Conservation (phyloP, 2,888 invertebrate genomes). For the Polydesmus complanatus region DNA sequence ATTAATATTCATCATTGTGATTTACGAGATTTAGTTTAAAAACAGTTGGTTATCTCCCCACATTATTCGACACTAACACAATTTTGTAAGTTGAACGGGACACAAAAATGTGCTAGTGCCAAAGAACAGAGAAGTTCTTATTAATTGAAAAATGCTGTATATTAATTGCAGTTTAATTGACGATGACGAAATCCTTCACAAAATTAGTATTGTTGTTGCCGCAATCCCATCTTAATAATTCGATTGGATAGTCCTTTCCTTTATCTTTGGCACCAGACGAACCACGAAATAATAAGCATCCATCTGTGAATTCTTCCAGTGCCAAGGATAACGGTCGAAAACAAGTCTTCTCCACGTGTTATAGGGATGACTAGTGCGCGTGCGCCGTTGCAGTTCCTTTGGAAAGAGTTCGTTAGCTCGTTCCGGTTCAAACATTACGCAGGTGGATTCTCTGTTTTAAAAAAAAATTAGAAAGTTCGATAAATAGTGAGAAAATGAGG, state of each 20-base stretch:
- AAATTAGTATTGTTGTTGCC: background rate
- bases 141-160: background rate
- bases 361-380: no score
- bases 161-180: background rate
- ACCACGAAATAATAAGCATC: slow-evolving; percentile 43
- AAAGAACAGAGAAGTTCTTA: slow-evolving; percentile 16
- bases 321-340: slow-evolving; percentile 39
- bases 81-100: slow-evolving; percentile 17
- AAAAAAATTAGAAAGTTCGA: background rate
- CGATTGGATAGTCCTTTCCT: slow-evolving; percentile 24
- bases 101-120: slow-evolving; percentile 21
- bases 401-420: no score
- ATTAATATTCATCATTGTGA: no score
- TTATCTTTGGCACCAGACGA: slow-evolving; percentile 50
- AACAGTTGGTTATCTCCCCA: background rate
- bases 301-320: slow-evolving; percentile 56
- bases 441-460: background rate
- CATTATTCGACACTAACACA: slow-evolving; percentile 19
- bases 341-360: background rate
- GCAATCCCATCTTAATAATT: background rate
- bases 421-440: background rate
- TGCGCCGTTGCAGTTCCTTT: no score
- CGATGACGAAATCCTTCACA: background rate
- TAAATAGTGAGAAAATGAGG: background rate
- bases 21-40: no score